Base-by-base conservation (phyloP, 2,888 invertebrate species). In the Morpho achilles region DNA sequence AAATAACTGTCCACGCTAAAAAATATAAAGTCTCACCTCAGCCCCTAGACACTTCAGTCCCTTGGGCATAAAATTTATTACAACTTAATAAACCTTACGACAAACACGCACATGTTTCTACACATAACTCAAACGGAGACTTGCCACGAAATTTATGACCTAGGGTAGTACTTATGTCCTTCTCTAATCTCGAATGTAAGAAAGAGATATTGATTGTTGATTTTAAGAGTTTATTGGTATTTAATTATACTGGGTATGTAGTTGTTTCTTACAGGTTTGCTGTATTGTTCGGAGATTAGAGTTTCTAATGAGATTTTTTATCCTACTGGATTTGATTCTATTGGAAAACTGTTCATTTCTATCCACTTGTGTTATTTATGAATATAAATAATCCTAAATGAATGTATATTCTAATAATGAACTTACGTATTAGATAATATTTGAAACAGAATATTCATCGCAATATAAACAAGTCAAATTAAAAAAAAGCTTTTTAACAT, bases 1-100 rank as follows among this genome's bases (percentile, higher is more conserved):
- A 60, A 61, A 59, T 56, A 53, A 53, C 56, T 61, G 57, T 57
- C 55, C 58, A 59, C 51, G 58, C 56, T 52, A 56, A 44, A 56
- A 53, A 54, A 58, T 42, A 56, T 56, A 57, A 51, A 55, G 50
- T 55, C 55, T 55, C 55, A 61, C 61, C 59, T 59, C 56, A 59
- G 56, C 69, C 73, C 71, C 75, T 67, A 77, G 75, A 78, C 76
- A 77, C 77, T 74, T 72, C 67, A 65, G 68, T 81, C 82, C 76
- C 79, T 59, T 67, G 78, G 80, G 78, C 70, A 76, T 78, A 75
- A 77, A 85, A 87, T 87, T 83, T 88, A 90, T 89, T 85, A 86
- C 83, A 77, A 82, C 80, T 84, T 86, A 86, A 88, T 90, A 87
- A 85, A 69, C 76, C 70, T 79, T 82, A 84, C 80, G 84, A 85